phyloP scores from a whole-genome alignment of 2,797 vertebrate genomes.

The Eutrigla gurnardus region DNA sequence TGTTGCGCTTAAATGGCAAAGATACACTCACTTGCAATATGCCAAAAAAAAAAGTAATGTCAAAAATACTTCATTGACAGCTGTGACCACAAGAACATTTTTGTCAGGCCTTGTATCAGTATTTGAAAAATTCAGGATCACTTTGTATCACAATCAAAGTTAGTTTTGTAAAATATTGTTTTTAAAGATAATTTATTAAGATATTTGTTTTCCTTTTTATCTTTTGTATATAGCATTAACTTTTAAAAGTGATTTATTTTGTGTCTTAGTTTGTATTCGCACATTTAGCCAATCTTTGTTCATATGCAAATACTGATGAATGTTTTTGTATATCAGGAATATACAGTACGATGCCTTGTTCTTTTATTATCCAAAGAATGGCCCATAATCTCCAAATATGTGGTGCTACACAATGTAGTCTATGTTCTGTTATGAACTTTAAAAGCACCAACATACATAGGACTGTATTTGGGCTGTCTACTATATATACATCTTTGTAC shows the following conservation, averaged over 20 bases:
- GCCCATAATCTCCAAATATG: constrained; percentile 54
- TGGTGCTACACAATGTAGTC: constrained; percentile 56
- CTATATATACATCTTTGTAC: constrained; percentile 64
- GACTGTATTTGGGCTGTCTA: constrained; percentile 62
- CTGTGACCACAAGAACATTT: constrained; percentile 69
- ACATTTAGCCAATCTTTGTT: constrained; percentile 79
- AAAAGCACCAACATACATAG: constrained; percentile 50
- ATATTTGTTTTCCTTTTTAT: constrained; percentile 72
- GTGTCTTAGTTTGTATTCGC: constrained; percentile 79
- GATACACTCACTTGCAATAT: constrained; percentile 52
- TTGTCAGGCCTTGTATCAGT: constrained; percentile 67
- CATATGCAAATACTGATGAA: constrained; percentile 79
- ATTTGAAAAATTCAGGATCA: constrained; percentile 75
- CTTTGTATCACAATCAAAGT: constrained; percentile 76
- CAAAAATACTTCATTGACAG: constrained; percentile 69
- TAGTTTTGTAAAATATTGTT: constrained; percentile 84
- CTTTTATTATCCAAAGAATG: constrained; percentile 77
- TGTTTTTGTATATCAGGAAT: constrained; percentile 85
- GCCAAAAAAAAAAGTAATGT: constrained; percentile 58
- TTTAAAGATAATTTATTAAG: constrained; percentile 85
- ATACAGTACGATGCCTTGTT: constrained; percentile 73
- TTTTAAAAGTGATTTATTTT: constrained; percentile 76
- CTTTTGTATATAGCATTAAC: constrained; percentile 81
- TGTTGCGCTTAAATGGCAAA: constrained; percentile 71
- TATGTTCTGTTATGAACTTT: constrained; percentile 49